phyloP scores from a whole-genome alignment of 1,140 invertebrate species.

The Lasioglossum albipes region DNA sequence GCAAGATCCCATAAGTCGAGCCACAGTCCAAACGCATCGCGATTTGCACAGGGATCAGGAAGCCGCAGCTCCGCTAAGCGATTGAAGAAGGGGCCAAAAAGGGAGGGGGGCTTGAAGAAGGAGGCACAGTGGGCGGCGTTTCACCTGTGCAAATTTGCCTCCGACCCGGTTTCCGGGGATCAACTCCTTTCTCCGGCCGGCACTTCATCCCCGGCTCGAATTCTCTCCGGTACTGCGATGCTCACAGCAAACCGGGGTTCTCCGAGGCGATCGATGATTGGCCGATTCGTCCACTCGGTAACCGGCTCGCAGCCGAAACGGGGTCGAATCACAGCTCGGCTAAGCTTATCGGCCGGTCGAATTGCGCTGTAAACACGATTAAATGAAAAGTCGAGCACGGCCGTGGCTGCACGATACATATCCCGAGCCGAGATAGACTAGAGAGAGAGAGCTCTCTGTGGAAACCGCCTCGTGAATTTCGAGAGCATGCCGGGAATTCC shows the following conservation, averaged over 20 bases:
- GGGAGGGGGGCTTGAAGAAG: too few relatives aligned
- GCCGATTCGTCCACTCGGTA: constrained; percentile 28
- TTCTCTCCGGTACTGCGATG: constrained; percentile 45
- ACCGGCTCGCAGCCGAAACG: constrained; percentile 3
- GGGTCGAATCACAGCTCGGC: constrained; percentile 19
- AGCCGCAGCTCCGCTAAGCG: too few relatives aligned
- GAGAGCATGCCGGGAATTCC: not conserved
- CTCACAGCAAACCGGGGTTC: constrained; percentile 53
- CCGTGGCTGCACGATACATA: not conserved
- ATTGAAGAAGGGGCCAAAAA: not conserved
- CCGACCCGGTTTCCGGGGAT: constrained; percentile 47
- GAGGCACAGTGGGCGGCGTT: not conserved
- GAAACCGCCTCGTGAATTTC: not conserved
- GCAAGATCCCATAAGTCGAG: not conserved
- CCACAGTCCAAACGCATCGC: not conserved
- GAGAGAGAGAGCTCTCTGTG: too few relatives aligned
- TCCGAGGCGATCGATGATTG: constrained; percentile 60
- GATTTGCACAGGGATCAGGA: constrained; percentile 16
- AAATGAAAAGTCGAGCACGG: constrained; percentile 32
- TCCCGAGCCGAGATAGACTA: too few relatives aligned
- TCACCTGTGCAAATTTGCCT: constrained; percentile 47
- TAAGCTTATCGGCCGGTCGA: constrained; percentile 16
- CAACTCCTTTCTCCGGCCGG: constrained; percentile 23
- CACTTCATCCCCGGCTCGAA: constrained; percentile 24
- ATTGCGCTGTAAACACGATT: constrained; percentile 38